Base-by-base conservation (phyloP, 1,140 invertebrate genomes). In the Cyphomyrmex costatus region DNA sequence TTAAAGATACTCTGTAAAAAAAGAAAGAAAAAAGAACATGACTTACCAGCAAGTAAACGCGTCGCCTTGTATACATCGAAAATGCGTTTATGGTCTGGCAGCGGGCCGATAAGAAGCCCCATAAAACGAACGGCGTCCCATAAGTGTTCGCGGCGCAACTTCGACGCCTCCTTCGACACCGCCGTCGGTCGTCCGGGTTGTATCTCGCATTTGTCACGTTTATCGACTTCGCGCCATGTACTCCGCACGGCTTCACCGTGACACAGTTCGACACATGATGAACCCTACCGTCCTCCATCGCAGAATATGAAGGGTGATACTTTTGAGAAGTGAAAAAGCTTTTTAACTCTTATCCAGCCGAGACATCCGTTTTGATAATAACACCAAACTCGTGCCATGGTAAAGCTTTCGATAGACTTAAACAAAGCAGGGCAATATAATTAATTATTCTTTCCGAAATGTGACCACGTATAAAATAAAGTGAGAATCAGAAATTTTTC, bases 61-160 rank as follows among this genome's bases (percentile, higher is more conserved):
- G 89, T 85, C 60, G 77, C 51, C 63, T 73, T 63, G 60, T 90
- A 76, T 85, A 88, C 61, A 82, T 77, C 60, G 78, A 86, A 91
- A 89, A 92, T 92, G 92, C 92, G 93, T 94, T 94, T 94, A 94
- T 93, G 94, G 92, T 91, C 93, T 93, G 93, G 93, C 93, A 92
- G 92, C 88, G 86, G 83, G 66, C 85, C 91, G 94, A 95, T 95
- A 95, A 95, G 94, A 90, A 92, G 90, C 88, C 90, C 92, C 92
- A 91, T 94, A 94, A 94, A 95, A 93, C 93, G 92, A 94, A 95
- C 92, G 91, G 89, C 91, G 65, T 70, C 84, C 92, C 92, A 88
- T 93, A 93, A 93, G 93, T 93, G 93, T 92, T 92, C 68, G 86
- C 60, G 66, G 63, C 30, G 87, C 88, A 93, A 91, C 88, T 93